phyloP scores from a whole-genome alignment of 2,797 vertebrate species.

The Thripadectes ignobilis region DNA sequence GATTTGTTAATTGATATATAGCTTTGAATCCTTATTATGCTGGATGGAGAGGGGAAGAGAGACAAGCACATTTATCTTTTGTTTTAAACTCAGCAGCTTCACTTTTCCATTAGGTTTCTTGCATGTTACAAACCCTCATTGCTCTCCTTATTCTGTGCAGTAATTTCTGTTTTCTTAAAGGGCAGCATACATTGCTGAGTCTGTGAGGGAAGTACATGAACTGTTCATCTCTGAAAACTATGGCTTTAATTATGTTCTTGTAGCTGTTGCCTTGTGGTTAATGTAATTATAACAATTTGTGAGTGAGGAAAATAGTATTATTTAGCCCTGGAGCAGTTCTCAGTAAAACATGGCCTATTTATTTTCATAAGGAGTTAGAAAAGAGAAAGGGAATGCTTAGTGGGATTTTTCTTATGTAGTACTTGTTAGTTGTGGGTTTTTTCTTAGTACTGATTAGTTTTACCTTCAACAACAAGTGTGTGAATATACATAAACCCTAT shows the following conservation, averaged over 20 bases:
- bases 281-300: slow-evolving; percentile 35
- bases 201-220: background rate
- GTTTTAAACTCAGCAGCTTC: slow-evolving; percentile 35
- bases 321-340: slow-evolving; percentile 46
- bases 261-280: slow-evolving; percentile 22
- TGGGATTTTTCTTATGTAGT: background rate
- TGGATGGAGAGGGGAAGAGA: background rate
- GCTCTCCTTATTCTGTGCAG: background rate
- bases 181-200: background rate
- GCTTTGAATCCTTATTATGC: slow-evolving; percentile 58
- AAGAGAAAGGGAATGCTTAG: background rate
- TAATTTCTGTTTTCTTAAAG: slow-evolving; percentile 27
- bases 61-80: slow-evolving; percentile 48
- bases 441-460: background rate
- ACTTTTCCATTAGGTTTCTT: background rate
- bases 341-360: background rate
- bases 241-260: slow-evolving; percentile 36
- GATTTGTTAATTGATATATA: slow-evolving; percentile 64
- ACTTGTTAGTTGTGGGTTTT: background rate
- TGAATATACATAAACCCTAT: background rate
- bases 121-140: background rate
- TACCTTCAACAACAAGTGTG: background rate
- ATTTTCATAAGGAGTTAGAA: slow-evolving; percentile 21
- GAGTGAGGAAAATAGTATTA: background rate
- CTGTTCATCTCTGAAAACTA: slow-evolving; percentile 21